These are phyloP conservation scores for Drosophila limbata DNA, from an alignment of 2,888 invertebrate genomes.

Conservation along the genomic window DNA sequence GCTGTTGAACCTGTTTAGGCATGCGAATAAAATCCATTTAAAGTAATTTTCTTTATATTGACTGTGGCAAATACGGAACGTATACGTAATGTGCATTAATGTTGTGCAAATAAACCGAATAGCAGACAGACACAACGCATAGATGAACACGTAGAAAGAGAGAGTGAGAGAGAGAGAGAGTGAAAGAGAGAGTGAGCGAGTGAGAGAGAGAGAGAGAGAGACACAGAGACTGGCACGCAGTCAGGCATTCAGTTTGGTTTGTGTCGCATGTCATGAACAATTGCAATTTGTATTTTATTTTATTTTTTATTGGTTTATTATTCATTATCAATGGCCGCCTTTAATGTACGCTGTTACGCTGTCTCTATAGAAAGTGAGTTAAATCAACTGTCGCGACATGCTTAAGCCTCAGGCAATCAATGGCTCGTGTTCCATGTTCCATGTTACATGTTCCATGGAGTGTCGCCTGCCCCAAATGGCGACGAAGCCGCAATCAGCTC, in stretches of 20 bases:
- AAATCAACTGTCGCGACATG: constrained; percentile 61
- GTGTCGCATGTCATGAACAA: constrained; percentile 58
- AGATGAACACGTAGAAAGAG: background rate
- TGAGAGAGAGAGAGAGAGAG: background rate
- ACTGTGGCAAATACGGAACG: constrained; percentile 33
- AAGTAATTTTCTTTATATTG: constrained; percentile 23
- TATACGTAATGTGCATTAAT: constrained; percentile 21
- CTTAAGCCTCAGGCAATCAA: constrained; percentile 49
- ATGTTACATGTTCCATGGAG: background rate
- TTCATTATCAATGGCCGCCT: constrained; percentile 55
- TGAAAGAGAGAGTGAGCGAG: constrained; percentile 4
- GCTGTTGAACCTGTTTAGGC: constrained; percentile 3
- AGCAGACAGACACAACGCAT: constrained; percentile 3
- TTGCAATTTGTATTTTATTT: constrained; percentile 70
- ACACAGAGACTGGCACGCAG: constrained; percentile 21
- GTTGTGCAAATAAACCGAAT: constrained; percentile 18
- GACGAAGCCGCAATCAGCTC: constrained; percentile 43
- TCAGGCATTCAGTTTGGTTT: constrained; percentile 22
- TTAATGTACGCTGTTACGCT: background rate
- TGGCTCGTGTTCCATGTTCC: constrained; percentile 26
- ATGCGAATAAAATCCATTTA: constrained; percentile 20
- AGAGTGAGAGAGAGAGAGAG: background rate
- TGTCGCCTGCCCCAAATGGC: constrained; percentile 34
- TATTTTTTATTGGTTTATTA: constrained; percentile 74
- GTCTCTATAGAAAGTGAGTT: constrained; percentile 58